Evolutionary conservation across 2,888 invertebrate species (phyloP).

Genomic region (Eupithecia centaureata): DNA sequence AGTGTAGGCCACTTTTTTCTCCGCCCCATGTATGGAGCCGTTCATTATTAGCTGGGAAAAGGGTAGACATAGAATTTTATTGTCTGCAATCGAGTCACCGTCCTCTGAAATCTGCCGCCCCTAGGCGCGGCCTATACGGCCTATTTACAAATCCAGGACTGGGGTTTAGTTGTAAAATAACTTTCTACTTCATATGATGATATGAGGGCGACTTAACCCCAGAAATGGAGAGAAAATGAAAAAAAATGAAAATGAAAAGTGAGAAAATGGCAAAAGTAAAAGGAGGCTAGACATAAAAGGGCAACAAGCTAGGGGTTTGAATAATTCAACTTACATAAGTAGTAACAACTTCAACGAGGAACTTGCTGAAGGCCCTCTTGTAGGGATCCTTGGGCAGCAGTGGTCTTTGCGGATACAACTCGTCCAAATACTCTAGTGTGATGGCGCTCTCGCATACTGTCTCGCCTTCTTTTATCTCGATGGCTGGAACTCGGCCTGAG

Average conservation of each 20-base stretch:
- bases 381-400: conserved; percentile 87
- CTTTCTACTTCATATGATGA: not conserved
- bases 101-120: too few relatives aligned
- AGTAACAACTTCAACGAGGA: conserved; percentile 83
- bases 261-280: not conserved
- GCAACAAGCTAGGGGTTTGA: not conserved
- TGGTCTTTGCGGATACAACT: conserved; percentile 86
- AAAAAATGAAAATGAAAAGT: too few relatives aligned
- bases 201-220: not conserved
- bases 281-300: not conserved
- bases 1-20: too few relatives aligned
- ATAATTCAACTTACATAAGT: conserved; percentile 53
- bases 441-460: conserved; percentile 90
- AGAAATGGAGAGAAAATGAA: not conserved
- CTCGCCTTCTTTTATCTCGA: conserved; percentile 87
- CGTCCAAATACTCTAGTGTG: conserved; percentile 91
- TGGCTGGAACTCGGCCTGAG: conserved; percentile 88
- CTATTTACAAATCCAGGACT: too few relatives aligned
- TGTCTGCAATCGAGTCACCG: too few relatives aligned
- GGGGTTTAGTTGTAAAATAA: too few relatives aligned
- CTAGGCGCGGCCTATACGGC: too few relatives aligned
- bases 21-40: too few relatives aligned
- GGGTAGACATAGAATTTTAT: too few relatives aligned
- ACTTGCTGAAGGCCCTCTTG: conserved; percentile 87
- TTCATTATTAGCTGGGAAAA: too few relatives aligned